A percentile compares a stretch with the other conserved stretches of the same genome.
These are phyloP conservation scores for Cladopsammia gracilis DNA, from an alignment of 64 coral and sea anemone genomes.

Conservation along the genomic window DNA sequence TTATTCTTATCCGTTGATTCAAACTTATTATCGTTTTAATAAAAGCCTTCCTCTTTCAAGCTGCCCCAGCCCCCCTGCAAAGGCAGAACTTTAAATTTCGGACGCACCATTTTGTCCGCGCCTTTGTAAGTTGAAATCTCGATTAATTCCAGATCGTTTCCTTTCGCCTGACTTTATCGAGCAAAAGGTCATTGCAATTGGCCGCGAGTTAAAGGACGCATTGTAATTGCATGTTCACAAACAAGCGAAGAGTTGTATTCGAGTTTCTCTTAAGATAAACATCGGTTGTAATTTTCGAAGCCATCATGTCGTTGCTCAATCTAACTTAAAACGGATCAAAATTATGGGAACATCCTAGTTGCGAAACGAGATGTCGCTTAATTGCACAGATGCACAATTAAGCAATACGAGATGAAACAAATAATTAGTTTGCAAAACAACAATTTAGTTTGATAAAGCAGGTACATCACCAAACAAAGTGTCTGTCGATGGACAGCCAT, in stretches of 20 bases:
- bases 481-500: neutral
- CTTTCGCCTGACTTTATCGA: neutral
- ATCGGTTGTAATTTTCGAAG: neutral
- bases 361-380: conserved; percentile 36
- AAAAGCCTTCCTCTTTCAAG: neutral
- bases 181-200: neutral
- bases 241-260: neutral
- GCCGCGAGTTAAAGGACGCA: neutral
- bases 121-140: neutral
- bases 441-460: neutral
- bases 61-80: neutral
- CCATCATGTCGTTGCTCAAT: neutral
- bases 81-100: neutral
- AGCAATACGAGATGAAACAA: neutral
- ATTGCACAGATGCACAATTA: conserved; percentile 53
- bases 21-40: neutral
- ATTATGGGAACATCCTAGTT: neutral
- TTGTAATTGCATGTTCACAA: neutral
- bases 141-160: neutral
- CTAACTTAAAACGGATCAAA: neutral
- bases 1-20: neutral
- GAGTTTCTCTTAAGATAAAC: neutral
- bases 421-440: conserved; percentile 33
- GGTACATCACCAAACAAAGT: neutral
- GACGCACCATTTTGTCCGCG: neutral